Evolutionary conservation across 2,888 invertebrate genomes (phyloP).

Genomic region (Andrena fulva): DNA sequence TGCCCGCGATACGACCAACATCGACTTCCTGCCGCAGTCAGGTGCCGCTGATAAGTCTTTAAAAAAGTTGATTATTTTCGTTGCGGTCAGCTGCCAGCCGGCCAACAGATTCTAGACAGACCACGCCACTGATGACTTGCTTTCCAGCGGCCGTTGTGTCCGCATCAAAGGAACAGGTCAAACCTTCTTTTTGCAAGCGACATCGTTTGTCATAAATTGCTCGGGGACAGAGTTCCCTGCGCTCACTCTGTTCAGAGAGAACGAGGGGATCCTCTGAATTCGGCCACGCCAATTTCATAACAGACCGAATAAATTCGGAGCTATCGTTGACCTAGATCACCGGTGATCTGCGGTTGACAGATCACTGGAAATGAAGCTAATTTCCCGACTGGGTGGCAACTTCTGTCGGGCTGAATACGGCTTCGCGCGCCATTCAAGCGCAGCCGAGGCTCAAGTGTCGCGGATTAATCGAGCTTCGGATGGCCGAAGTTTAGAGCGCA

Average conservation of each 20-base stretch:
- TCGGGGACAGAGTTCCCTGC: not conserved
- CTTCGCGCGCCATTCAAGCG: constrained; percentile 40
- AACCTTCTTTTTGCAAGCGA: not conserved
- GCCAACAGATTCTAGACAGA: not conserved
- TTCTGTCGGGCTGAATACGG: constrained; percentile 23
- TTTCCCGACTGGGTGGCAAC: constrained; percentile 17
- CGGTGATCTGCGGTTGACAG: constrained; percentile 52
- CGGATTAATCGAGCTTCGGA: constrained; percentile 53
- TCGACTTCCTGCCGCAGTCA: constrained; percentile 32
- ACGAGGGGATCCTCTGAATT: not conserved
- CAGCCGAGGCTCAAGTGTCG: constrained; percentile 40
- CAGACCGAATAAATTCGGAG: constrained; percentile 11
- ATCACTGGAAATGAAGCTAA: constrained; percentile 47
- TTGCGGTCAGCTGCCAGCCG: not conserved
- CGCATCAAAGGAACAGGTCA: not conserved
- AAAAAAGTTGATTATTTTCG: constrained; percentile 53
- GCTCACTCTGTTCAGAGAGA: not conserved
- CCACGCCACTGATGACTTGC: not conserved
- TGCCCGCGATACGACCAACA: constrained; percentile 22
- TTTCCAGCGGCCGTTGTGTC: not conserved
- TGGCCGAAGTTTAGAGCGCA: constrained; percentile 39
- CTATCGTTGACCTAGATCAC: constrained; percentile 11
- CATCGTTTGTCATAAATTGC: not conserved
- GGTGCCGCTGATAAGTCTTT: constrained; percentile 53
- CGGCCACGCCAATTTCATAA: not conserved